Conservation (phyloP, 2,113 vertebrate species). For the Peromyscus californicus region DNA sequence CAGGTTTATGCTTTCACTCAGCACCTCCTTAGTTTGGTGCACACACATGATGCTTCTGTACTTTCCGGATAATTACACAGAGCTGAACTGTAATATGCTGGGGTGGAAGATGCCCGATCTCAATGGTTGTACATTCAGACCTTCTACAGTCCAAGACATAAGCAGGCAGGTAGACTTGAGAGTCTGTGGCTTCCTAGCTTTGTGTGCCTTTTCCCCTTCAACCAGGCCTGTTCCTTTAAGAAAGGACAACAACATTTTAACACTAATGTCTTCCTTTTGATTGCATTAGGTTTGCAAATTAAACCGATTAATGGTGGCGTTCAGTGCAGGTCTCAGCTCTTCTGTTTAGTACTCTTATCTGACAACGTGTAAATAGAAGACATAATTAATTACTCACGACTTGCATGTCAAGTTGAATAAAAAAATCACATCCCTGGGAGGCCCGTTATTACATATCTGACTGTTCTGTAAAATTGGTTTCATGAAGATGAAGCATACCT, state of each 20-base stretch:
- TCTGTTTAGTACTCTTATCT: conserved; percentile 86
- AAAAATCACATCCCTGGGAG: conserved; percentile 76
- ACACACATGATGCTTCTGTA: background rate
- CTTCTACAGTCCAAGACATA: background rate
- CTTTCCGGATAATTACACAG: background rate
- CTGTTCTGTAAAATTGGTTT: conserved; percentile 76
- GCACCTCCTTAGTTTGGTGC: conserved; percentile 10
- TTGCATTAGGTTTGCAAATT: conserved; percentile 79
- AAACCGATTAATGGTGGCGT: conserved; percentile 79
- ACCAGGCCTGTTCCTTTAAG: conserved; percentile 10
- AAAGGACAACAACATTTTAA: conserved; percentile 61
- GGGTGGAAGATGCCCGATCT: background rate
- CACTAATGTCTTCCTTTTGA: conserved; percentile 76
- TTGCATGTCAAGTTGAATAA: conserved; percentile 82
- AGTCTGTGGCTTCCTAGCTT: background rate
- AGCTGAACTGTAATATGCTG: background rate
- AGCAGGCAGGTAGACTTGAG: background rate
- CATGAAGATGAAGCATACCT: conserved; percentile 70
- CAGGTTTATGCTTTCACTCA: background rate
- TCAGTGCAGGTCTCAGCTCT: conserved; percentile 82
- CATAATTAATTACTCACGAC: conserved; percentile 87
- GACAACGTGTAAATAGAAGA: conserved; percentile 86
- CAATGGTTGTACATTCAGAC: background rate
- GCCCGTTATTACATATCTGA: conserved; percentile 76
- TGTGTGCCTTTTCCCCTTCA: background rate